Evolutionary conservation across 2,113 vertebrate species (phyloP).

Genomic region (Rhagologus leucostigma): DNA sequence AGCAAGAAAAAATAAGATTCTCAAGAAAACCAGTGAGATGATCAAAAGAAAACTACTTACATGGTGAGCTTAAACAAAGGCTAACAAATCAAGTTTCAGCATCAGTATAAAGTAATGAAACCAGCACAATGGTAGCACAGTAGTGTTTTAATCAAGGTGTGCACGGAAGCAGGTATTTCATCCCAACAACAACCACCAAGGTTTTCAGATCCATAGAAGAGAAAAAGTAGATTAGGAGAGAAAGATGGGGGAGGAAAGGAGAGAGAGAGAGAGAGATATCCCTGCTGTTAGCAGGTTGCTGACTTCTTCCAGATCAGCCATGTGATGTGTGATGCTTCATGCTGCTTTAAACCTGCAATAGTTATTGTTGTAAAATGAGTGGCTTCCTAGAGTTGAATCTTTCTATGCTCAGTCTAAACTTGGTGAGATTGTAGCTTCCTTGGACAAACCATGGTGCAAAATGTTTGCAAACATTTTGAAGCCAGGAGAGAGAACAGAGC

Average conservation of each 20-base stretch:
- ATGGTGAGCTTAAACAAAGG: neutral
- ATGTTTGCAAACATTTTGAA: neutral
- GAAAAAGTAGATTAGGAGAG: neutral
- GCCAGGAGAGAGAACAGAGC: neutral
- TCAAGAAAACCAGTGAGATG: neutral
- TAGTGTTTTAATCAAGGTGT: neutral
- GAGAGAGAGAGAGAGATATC: neutral
- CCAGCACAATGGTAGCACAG: neutral
- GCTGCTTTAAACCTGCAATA: neutral
- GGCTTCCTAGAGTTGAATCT: neutral
- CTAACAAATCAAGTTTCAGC: neutral
- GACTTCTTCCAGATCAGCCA: neutral
- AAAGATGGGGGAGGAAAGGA: neutral
- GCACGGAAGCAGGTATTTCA: neutral
- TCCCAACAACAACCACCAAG: rapidly evolving
- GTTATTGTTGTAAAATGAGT: neutral
- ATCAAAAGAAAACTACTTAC: neutral
- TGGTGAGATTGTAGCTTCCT: neutral
- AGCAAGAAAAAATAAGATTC: neutral
- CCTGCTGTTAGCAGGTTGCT: neutral
- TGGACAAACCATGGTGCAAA: neutral
- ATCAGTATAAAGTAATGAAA: neutral
- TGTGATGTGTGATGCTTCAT: neutral
- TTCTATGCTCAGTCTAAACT: neutral
- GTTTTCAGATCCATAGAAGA: neutral